These are phyloP conservation scores for Yponomeuta sedellus DNA, from an alignment of 2,888 invertebrate species.

Conservation along the genomic window DNA sequence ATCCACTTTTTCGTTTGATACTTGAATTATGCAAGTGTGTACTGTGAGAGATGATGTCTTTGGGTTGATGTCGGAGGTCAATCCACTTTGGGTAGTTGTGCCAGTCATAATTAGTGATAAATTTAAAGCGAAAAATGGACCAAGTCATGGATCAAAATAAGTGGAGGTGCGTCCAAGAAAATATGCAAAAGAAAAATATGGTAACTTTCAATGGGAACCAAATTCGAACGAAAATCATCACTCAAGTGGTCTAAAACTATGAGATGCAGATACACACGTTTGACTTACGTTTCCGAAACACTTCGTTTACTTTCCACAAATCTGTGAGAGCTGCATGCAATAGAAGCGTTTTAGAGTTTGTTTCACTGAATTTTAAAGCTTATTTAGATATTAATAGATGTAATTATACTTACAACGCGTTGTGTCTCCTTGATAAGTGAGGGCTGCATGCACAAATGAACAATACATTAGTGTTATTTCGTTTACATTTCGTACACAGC, in stretches of 20 bases:
- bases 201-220: background rate
- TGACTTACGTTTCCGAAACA: slow-evolving; percentile 68
- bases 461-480: slow-evolving; percentile 24
- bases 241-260: background rate
- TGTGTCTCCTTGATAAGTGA: slow-evolving; percentile 69
- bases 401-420: slow-evolving; percentile 61
- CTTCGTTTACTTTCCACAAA: slow-evolving; percentile 70
- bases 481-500: background rate
- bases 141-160: too few species aligned
- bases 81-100: too few species aligned
- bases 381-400: slow-evolving; percentile 11
- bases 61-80: too few species aligned
- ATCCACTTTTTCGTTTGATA: too few species aligned
- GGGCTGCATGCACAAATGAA: slow-evolving; percentile 71
- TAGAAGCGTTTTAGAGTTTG: slow-evolving; percentile 20
- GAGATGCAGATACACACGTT: slow-evolving; percentile 1
- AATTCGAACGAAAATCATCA: background rate
- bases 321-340: slow-evolving; percentile 66
- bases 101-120: too few species aligned
- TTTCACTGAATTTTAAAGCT: slow-evolving; percentile 12
- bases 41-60: too few species aligned
- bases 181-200: background rate
- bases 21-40: too few species aligned
- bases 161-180: background rate
- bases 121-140: too few species aligned